Percentiles rank a stretch among this genome's conserved stretches.
Conservation (phyloP, 1,140 invertebrate species). For the Scaptomyza pallida region DNA sequence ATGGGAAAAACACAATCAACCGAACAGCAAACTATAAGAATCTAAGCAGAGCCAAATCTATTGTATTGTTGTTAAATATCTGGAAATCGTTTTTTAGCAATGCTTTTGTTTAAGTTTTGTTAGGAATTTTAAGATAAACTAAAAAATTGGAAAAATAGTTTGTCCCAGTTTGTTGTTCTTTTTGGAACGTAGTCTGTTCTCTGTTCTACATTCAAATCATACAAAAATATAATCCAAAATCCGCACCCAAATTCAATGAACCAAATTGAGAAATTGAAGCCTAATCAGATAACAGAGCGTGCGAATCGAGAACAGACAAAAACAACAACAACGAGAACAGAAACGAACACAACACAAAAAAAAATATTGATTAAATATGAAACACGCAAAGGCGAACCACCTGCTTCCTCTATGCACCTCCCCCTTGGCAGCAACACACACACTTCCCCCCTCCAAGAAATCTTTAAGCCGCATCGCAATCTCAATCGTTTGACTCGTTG, state of each 20-base stretch:
- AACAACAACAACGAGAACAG: conserved; percentile 31
- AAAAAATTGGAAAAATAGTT: too few relatives aligned
- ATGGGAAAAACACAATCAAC: conserved; percentile 7
- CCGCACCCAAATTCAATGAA: conserved; percentile 51
- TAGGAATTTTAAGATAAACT: too few relatives aligned
- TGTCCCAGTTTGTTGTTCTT: too few relatives aligned
- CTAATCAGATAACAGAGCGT: conserved; percentile 76
- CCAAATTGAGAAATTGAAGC: conserved; percentile 80
- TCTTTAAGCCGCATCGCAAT: conserved; percentile 42
- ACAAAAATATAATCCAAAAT: conserved; percentile 10
- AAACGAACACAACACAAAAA: conserved; percentile 4
- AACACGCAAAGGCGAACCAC: conserved; percentile 62
- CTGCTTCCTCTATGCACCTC: background rate
- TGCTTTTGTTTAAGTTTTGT: too few relatives aligned
- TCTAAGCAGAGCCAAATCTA: background rate
- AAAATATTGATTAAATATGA: conserved; percentile 80
- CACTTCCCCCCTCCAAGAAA: conserved; percentile 14
- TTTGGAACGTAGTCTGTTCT: conserved; percentile 1
- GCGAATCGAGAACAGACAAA: conserved; percentile 53
- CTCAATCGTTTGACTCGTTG: conserved; percentile 9
- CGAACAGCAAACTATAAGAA: conserved; percentile 4
- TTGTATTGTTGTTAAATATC: conserved; percentile 4
- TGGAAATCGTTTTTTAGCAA: background rate
- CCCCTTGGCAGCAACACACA: background rate
- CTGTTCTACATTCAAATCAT: conserved; percentile 12